Base-by-base conservation (phyloP, 2,797 vertebrate genomes). In the Tokudaia muenninki region DNA sequence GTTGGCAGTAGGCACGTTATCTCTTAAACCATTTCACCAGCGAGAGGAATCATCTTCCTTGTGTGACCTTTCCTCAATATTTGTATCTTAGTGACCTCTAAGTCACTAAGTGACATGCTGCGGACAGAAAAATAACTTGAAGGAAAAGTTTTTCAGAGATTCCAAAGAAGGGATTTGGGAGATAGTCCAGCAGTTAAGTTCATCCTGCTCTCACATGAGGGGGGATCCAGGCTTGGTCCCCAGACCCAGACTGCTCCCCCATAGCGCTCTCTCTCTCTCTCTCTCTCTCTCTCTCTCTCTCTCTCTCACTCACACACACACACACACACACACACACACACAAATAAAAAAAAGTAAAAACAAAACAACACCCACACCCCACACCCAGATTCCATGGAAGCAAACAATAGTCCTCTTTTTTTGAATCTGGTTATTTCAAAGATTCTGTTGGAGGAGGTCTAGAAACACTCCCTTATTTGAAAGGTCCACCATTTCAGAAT, bases 341-440 rank as follows among this genome's bases (percentile, higher is more conserved):
- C 8, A 47, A 59, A 52, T 52, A 70, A 41, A 11, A 11, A 70
- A 57, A 17, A 41, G 57, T 26, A 34, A 21, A 57, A 41, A 55
- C 78, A 34, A 88, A 74, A 65, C 59, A 65, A 65, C 7, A 24
- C 10, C 26, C 41, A 61, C 3, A 9, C 72, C 22, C 19, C 72
- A 41, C 4, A 22, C 29, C 41, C 29, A 83, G 59, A 41, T 86
- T 52, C 44, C 31, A 24, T n/a, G 44, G 47, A 87, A 70, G 44
- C 21, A 67, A 84, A 52, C 44, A 52, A 52, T 90, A 90, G 78
- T 61, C 14, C 34, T 61, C 87, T 95, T 80, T 91, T 91, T 65
- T 29, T 91, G 87, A 34, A 29, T 88, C 63, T 84, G 19, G 10
- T 47, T 13, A 72, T 59, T 92, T 77, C 13, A 24, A 67, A 87